A percentile compares a stretch with the other conserved stretches of the same genome.
Conservation (phyloP, 1,140 invertebrate species). For the Nixonia krombeini region DNA sequence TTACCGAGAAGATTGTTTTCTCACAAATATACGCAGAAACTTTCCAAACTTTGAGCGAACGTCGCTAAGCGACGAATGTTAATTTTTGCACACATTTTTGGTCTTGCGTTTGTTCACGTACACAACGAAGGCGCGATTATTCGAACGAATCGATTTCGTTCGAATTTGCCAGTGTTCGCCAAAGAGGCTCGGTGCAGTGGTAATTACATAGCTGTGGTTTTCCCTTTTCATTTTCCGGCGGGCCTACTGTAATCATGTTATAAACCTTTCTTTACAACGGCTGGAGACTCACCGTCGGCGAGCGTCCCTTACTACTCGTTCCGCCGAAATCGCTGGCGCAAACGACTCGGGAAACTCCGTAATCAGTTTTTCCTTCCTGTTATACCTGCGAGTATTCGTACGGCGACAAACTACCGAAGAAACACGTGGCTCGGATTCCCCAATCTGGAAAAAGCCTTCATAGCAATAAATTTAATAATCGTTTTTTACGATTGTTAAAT, state of each 20-base stretch:
- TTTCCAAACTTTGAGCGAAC: too few relatives aligned
- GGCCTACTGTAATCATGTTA: slow-evolving; percentile 18
- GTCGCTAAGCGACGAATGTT: too few relatives aligned
- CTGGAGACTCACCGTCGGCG: slow-evolving; percentile 15
- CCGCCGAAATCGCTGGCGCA: slow-evolving; percentile 22
- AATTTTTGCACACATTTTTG: too few relatives aligned
- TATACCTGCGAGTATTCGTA: slow-evolving; percentile 6
- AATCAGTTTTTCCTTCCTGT: slow-evolving; percentile 17
- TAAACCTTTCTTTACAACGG: slow-evolving; percentile 28
- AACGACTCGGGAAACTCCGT: slow-evolving; percentile 17
- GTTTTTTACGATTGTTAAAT: not conserved
- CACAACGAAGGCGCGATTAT: too few relatives aligned
- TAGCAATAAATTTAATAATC: not conserved
- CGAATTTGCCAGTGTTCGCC: too few relatives aligned
- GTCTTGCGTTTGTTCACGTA: too few relatives aligned
- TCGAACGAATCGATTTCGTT: too few relatives aligned
- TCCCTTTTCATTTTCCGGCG: slow-evolving; percentile 7
- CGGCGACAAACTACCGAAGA: slow-evolving; percentile 9
- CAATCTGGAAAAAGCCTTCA: too few relatives aligned
- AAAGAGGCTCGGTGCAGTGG: slow-evolving; percentile 4
- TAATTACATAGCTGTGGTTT: slow-evolving; percentile 7
- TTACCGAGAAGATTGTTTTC: too few relatives aligned
- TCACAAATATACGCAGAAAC: too few relatives aligned
- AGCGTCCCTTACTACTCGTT: slow-evolving; percentile 3
- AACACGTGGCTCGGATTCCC: too few relatives aligned